Evolutionary conservation across 2,888 invertebrate species (phyloP).

Genomic region (Drosophila meridionalis): DNA sequence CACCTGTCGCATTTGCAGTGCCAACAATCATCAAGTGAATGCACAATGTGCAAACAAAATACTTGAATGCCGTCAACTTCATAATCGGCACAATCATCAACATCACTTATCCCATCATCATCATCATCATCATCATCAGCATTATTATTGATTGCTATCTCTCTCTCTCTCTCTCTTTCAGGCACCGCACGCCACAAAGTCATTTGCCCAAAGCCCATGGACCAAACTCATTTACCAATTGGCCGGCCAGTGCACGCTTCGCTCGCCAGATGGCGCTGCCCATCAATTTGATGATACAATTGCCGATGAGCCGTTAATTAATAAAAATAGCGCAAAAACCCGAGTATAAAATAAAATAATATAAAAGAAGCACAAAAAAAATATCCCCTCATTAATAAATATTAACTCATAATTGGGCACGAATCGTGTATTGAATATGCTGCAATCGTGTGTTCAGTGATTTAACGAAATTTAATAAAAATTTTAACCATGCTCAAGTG

Average conservation of each 20-base stretch:
- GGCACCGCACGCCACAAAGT: constrained; percentile 56
- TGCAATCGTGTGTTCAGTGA: constrained; percentile 23
- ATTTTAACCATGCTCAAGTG: constrained; percentile 58
- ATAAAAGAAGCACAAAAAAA: constrained; percentile 7
- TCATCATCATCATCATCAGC: constrained; percentile 23
- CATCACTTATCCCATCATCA: constrained; percentile 4
- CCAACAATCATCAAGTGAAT: constrained; percentile 44
- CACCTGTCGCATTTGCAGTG: constrained; percentile 55
- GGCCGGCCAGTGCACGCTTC: constrained; percentile 43
- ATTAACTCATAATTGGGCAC: constrained; percentile 73
- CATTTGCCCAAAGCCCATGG: constrained; percentile 56
- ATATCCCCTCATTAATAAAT: constrained; percentile 66
- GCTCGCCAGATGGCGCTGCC: constrained; percentile 62
- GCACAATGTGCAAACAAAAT: constrained; percentile 36
- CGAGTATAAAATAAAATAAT: constrained; percentile 19
- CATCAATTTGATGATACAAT: constrained; percentile 54
- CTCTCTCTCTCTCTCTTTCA: too few relatives aligned
- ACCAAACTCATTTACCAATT: constrained; percentile 53
- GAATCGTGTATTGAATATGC: constrained; percentile 40
- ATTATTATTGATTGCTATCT: constrained; percentile 36
- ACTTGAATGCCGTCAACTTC: constrained; percentile 28
- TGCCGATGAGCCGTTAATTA: constrained; percentile 60
- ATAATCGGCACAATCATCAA: constrained; percentile 9
- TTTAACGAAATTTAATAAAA: constrained; percentile 61
- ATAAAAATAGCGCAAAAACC: constrained; percentile 33